These are phyloP conservation scores for Holocentrus rufus DNA, from an alignment of 2,797 vertebrate genomes.

Conservation along the genomic window DNA sequence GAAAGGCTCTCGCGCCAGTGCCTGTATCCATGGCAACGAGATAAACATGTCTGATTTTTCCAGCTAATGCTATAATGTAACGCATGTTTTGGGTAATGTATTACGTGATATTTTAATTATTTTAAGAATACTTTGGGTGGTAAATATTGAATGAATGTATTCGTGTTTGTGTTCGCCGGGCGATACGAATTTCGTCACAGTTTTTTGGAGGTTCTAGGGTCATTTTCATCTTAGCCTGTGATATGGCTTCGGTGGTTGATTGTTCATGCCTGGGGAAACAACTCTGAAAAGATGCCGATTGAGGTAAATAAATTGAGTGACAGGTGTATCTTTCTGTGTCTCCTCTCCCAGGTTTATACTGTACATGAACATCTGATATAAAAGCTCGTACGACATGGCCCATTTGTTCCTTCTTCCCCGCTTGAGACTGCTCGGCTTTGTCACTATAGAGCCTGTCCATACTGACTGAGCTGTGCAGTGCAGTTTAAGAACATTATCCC, in stretches of 20 bases:
- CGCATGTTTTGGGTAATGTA: neutral
- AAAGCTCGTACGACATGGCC: constrained; percentile 12
- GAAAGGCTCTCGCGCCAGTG: neutral
- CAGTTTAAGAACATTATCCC: constrained; percentile 85
- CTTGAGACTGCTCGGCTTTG: neutral
- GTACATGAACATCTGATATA: constrained; percentile 12
- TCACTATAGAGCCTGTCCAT: constrained; percentile 32
- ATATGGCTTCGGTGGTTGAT: neutral
- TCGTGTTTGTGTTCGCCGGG: too few relatives aligned
- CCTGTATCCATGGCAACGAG: constrained; percentile 56
- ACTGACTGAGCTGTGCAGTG: constrained; percentile 55
- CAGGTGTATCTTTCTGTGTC: constrained; percentile 5
- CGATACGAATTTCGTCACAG: too few relatives aligned
- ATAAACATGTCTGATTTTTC: constrained; percentile 12
- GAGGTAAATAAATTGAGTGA: neutral
- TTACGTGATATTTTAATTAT: neutral
- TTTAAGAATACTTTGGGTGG: neutral
- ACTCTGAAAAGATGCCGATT: neutral
- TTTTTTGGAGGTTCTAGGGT: too few relatives aligned
- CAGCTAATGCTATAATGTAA: too few relatives aligned
- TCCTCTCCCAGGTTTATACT: constrained; percentile 15
- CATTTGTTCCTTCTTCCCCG: too few relatives aligned
- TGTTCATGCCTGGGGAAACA: constrained; percentile 7
- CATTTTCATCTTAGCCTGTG: too few relatives aligned
- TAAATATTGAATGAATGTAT: too few relatives aligned